Evolutionary conservation across 1,140 invertebrate species (phyloP).

Genomic region (Eumaeus atala): DNA sequence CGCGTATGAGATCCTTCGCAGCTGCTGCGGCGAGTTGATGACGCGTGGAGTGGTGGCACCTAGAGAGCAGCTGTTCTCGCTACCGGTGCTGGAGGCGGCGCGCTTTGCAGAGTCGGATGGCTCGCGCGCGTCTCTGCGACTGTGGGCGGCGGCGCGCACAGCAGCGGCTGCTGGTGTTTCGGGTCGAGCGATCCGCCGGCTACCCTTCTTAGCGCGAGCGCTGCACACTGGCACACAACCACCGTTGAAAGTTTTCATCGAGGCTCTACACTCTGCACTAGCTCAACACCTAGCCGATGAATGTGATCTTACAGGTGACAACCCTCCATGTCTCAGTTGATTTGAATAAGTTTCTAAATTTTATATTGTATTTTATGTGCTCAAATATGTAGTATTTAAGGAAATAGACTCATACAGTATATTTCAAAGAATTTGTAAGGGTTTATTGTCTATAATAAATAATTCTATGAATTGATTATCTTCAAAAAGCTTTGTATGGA

Average conservation of each 20-base stretch:
- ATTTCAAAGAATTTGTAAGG: too few relatives aligned
- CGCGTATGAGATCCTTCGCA: slow-evolving; percentile 86
- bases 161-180: slow-evolving; percentile 83
- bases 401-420: too few relatives aligned
- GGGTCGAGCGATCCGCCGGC: slow-evolving; percentile 88
- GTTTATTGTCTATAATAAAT: too few relatives aligned
- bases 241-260: slow-evolving; percentile 30
- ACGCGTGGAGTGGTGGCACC: slow-evolving; percentile 72
- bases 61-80: slow-evolving; percentile 49
- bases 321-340: too few relatives aligned
- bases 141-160: slow-evolving; percentile 51
- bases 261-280: slow-evolving; percentile 35
- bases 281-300: slow-evolving; percentile 27
- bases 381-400: too few relatives aligned
- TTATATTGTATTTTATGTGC: too few relatives aligned
- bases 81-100: slow-evolving; percentile 39
- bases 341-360: too few relatives aligned
- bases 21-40: slow-evolving; percentile 61
- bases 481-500: too few relatives aligned
- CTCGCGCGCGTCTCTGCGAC: slow-evolving; percentile 41
- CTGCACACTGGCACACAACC: slow-evolving; percentile 36
- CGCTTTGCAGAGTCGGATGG: slow-evolving; percentile 51
- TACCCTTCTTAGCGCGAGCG: slow-evolving; percentile 89
- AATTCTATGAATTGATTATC: too few relatives aligned
- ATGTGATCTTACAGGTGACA: slow-evolving; percentile 19